phyloP scores from a whole-genome alignment of 2,113 vertebrate species.

The Martes martes region DNA sequence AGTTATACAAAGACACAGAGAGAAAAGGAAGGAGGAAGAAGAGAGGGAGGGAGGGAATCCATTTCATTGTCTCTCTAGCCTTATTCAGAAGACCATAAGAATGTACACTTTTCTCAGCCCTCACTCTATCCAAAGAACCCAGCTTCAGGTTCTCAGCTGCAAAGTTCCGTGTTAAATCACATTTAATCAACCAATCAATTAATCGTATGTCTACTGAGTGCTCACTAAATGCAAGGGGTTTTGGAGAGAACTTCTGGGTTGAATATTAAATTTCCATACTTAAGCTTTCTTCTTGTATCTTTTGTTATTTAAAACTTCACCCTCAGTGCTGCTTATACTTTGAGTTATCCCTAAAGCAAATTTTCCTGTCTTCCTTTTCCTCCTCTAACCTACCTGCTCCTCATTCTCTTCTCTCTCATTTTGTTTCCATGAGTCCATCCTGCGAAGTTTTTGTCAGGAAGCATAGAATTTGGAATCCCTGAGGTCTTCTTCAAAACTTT shows the following conservation, averaged over 20 bases:
- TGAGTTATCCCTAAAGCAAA: not conserved
- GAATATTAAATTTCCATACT: not conserved
- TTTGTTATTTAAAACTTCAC: not conserved
- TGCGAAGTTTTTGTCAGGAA: constrained; percentile 17
- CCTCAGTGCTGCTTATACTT: not conserved
- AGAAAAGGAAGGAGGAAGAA: not conserved
- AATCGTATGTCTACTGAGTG: not conserved
- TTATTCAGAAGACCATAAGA: not conserved
- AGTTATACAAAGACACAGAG: not conserved
- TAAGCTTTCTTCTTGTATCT: not conserved
- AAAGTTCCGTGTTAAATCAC: not conserved
- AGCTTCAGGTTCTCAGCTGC: not conserved
- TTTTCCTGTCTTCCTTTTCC: not conserved
- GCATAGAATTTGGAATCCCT: not conserved
- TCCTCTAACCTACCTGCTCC: not conserved
- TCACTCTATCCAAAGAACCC: not conserved
- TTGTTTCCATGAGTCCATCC: constrained; percentile 34
- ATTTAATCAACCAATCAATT: constrained; percentile 24
- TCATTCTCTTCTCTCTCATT: constrained; percentile 42
- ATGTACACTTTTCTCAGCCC: not conserved
- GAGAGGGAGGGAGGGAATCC: not conserved
- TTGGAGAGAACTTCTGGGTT: not conserved
- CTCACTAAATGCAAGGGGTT: not conserved
- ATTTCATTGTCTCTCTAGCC: not conserved
- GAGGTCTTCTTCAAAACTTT: constrained; percentile 1